phyloP scores from a whole-genome alignment of 2,797 vertebrate species.

The Cirrhinus mrigala region DNA sequence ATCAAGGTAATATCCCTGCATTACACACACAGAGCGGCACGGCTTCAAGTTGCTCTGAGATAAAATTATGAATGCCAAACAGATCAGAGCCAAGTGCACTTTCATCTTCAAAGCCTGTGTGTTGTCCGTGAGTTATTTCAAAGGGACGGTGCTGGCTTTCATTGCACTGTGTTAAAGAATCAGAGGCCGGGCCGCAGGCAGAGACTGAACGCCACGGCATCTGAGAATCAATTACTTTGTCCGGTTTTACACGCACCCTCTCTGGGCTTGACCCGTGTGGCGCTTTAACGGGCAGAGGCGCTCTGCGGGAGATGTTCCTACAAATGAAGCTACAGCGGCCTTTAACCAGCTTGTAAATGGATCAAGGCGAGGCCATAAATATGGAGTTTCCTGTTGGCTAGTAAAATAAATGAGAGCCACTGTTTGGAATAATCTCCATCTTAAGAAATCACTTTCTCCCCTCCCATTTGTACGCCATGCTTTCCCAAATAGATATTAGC shows the following conservation, averaged over 20 bases:
- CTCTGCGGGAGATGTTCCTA: conserved; percentile 72
- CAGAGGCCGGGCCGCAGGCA: conserved; percentile 28
- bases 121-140: conserved; percentile 49
- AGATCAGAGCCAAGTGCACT: conserved; percentile 47
- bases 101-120: conserved; percentile 56
- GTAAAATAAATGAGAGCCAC: conserved; percentile 74
- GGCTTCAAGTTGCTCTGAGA: conserved; percentile 28
- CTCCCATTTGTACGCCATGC: not conserved
- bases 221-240: conserved; percentile 58
- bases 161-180: conserved; percentile 45
- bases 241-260: conserved; percentile 36
- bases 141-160: conserved; percentile 47
- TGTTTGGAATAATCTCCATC: conserved; percentile 25
- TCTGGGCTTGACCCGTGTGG: conserved; percentile 53
- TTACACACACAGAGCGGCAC: not conserved
- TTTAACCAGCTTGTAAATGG: conserved; percentile 78
- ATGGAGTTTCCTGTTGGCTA: conserved; percentile 75
- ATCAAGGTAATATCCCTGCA: conserved; percentile 46
- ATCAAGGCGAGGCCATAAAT: conserved; percentile 77
- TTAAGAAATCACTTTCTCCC: conserved; percentile 13
- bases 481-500: not conserved
- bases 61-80: conserved; percentile 35
- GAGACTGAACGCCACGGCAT: conserved; percentile 47
- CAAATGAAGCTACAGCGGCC: conserved; percentile 63
- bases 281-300: conserved; percentile 69